Percentiles rank a stretch among this genome's conserved stretches.
Conservation (phyloP, 2,888 invertebrate species). For the Netelia melanura region DNA sequence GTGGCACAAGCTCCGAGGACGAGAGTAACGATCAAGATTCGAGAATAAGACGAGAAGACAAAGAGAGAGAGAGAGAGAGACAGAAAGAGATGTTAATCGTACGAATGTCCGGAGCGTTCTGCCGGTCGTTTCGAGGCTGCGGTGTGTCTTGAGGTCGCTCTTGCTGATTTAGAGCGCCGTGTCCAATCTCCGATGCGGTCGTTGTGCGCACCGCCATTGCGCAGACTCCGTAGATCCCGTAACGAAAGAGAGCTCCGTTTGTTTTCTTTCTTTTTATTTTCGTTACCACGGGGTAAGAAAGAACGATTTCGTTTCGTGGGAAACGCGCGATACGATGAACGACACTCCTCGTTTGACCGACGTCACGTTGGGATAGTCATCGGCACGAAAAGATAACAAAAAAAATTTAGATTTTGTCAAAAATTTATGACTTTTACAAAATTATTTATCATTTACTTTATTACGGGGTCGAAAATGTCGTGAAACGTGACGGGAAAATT, state of each 20-base stretch:
- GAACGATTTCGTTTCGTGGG: slow-evolving; percentile 33
- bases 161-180: slow-evolving; percentile 59
- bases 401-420: neutral
- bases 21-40: slow-evolving; percentile 58
- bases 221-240: slow-evolving; percentile 49
- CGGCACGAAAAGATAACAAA: neutral
- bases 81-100: slow-evolving; percentile 66
- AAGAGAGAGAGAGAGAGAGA: slow-evolving; percentile 36
- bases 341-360: neutral
- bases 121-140: slow-evolving; percentile 42
- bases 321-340: slow-evolving; percentile 16
- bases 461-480: too few relatives aligned
- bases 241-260: slow-evolving; percentile 36
- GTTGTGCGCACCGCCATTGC: slow-evolving; percentile 3
- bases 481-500: too few relatives aligned
- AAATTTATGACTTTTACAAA: neutral
- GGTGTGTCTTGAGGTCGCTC: slow-evolving; percentile 43
- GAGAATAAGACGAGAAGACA: slow-evolving; percentile 55
- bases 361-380: slow-evolving; percentile 12
- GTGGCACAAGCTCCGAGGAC: slow-evolving; percentile 68
- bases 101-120: slow-evolving; percentile 23
- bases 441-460: neutral
- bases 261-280: neutral
- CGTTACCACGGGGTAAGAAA: neutral
- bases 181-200: slow-evolving; percentile 31